These are phyloP conservation scores for Cyanoramphus novaezelandiae DNA, from an alignment of 2,113 vertebrate genomes.

Conservation along the genomic window DNA sequence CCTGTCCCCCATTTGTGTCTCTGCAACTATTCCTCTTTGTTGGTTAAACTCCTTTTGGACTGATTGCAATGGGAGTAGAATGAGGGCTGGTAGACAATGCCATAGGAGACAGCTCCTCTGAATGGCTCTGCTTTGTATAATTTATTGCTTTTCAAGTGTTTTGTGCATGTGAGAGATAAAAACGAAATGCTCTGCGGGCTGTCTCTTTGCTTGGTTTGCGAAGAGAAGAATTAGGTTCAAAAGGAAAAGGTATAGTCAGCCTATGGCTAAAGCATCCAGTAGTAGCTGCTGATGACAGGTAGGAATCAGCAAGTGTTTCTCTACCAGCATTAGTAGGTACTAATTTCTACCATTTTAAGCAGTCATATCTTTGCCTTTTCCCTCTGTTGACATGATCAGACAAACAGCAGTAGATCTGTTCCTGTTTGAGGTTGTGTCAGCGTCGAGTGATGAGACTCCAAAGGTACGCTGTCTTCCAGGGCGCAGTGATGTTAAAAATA, in stretches of 20 bases:
- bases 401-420: neutral
- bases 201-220: neutral
- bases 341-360: neutral
- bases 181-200: neutral
- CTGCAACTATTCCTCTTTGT: neutral
- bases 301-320: neutral
- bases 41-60: neutral
- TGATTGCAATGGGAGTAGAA: neutral
- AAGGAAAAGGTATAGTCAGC: neutral
- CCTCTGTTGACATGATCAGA: neutral
- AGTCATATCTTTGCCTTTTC: neutral
- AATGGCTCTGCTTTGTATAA: neutral
- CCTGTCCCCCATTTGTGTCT: neutral
- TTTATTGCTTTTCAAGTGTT: neutral
- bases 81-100: neutral
- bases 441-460: neutral
- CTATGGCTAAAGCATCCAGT: neutral
- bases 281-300: neutral
- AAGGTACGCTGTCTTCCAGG: neutral
- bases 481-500: conserved; percentile 10
- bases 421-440: neutral
- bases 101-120: neutral
- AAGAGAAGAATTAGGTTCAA: neutral
- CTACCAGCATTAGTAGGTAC: neutral
- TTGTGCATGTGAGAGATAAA: neutral